phyloP scores from a whole-genome alignment of 2,888 invertebrate genomes.

The Xestia sexstrigata region DNA sequence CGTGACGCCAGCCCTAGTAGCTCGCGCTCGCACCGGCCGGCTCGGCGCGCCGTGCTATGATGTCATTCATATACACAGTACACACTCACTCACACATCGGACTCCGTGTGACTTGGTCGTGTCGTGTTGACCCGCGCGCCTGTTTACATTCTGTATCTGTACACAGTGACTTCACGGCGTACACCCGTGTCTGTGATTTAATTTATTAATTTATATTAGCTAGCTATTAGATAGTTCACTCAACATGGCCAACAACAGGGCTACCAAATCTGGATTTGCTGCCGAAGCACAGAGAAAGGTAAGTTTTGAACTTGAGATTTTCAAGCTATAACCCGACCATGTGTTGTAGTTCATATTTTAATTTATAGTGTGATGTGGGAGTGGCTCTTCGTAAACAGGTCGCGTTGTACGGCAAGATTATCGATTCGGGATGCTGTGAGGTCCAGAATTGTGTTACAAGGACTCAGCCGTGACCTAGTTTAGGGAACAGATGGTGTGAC shows the following conservation, averaged over 20 bases:
- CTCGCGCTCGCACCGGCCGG: constrained; percentile 68
- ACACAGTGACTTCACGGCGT: constrained; percentile 85
- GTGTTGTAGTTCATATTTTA: constrained; percentile 62
- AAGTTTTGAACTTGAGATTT: constrained; percentile 78
- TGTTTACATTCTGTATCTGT: constrained; percentile 87
- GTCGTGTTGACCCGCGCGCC: constrained; percentile 76
- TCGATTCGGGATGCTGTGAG: constrained; percentile 87
- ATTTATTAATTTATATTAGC: constrained; percentile 79
- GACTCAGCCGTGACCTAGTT: constrained; percentile 87
- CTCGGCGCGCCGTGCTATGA: constrained; percentile 78
- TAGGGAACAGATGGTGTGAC: constrained; percentile 66
- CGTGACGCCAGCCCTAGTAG: constrained; percentile 51
- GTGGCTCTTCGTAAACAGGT: constrained; percentile 71
- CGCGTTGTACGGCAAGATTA: constrained; percentile 72
- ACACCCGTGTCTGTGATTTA: constrained; percentile 86
- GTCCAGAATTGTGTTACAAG: constrained; percentile 84
- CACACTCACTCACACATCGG: constrained; percentile 88
- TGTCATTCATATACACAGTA: constrained; percentile 90
- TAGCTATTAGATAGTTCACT: constrained; percentile 78
- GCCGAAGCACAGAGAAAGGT: constrained; percentile 99
- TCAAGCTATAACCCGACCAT: constrained; percentile 70
- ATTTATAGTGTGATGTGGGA: constrained; percentile 58
- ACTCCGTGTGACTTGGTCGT: constrained; percentile 78
- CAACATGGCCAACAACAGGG: constrained; percentile 95
- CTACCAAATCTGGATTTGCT: constrained; percentile 98